phyloP scores from a whole-genome alignment of 2,113 vertebrate species.

The Passer montanus region DNA sequence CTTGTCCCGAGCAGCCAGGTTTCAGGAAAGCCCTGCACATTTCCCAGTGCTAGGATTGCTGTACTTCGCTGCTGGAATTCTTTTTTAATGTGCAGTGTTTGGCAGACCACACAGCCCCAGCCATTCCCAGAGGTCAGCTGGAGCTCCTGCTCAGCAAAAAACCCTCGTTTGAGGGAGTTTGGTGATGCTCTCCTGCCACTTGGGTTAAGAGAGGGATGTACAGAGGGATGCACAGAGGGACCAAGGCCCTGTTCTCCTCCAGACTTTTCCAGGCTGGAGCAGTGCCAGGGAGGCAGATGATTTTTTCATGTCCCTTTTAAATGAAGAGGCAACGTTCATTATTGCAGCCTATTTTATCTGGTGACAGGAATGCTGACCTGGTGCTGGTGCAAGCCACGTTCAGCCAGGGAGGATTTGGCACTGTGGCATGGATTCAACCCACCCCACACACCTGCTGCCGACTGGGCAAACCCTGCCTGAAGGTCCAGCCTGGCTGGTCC shows the following conservation, averaged over 20 bases:
- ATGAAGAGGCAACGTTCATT: not conserved
- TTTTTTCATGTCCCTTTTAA: not conserved
- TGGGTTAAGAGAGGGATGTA: fast-evolving
- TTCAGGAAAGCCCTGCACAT: not conserved
- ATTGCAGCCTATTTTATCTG: not conserved
- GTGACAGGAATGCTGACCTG: fast-evolving
- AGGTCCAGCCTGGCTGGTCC: not conserved
- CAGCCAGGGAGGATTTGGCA: not conserved
- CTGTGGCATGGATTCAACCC: fast-evolving
- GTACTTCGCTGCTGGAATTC: fast-evolving
- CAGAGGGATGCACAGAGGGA: fast-evolving
- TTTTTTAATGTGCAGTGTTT: fast-evolving
- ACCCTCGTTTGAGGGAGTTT: not conserved
- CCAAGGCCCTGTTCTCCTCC: not conserved
- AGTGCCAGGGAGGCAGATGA: not conserved
- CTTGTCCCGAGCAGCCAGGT: not conserved
- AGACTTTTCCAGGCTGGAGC: not conserved
- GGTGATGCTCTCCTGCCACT: not conserved
- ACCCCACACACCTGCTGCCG: fast-evolving
- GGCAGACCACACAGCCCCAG: not conserved
- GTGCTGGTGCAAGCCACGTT: not conserved
- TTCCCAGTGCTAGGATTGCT: not conserved
- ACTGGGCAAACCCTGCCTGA: not conserved
- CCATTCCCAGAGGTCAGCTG: not conserved
- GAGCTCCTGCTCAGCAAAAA: not conserved